Base-by-base conservation (phyloP, 2,888 invertebrate species). In the Stenolophus ochropezus region DNA sequence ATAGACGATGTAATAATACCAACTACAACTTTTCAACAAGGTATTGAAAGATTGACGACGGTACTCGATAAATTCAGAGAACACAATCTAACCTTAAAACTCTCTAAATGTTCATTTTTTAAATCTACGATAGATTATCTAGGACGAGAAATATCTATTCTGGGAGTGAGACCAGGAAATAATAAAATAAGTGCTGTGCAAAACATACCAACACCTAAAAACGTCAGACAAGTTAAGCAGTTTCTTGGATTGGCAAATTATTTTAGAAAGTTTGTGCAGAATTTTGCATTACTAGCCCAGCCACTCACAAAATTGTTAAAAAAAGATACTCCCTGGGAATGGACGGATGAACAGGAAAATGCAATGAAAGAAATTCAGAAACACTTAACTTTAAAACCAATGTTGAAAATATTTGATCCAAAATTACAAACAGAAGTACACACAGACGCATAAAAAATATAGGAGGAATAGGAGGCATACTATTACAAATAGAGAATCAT, bases 191-290 rank as follows among this genome's bases (percentile, higher is more conserved):
- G 11, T 2, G 56, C 56, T 2, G 56, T 56, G 6, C 4, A 18
- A 8, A 1, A 16, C 1, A 16, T 20, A 1, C 20, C n/a, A 11
- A n/a, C 18, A 18, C 56, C 56, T 4, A 20, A 20, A 20, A 56
- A 20, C 6, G 4, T 56, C 4, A 84, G 84, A 3, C 82, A 85
- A 27, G 75, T 87, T 5, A 53, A 85, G 74, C 84, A 85, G 25
- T 87, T 87, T 79, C 11, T 86, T 11, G 86, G 86, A 8, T 65
- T 87, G 0, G 84, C 86, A 1, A 82, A 83, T 0, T 86, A 84
- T 83, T 87, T 86, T 49, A 53, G 86, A 1, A 85, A 86, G 49
- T 87, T 86, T 80, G 84, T 86, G 0, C 27, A 83, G 74, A 14
- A 86, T 85, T 76, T 83, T 85, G 0, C 51, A 80, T 0, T 83